Evolutionary conservation across 2,888 invertebrate species (phyloP), one percentile per base, ranked within the genome.

Genomic region (Dryobotodes eremita): DNA sequence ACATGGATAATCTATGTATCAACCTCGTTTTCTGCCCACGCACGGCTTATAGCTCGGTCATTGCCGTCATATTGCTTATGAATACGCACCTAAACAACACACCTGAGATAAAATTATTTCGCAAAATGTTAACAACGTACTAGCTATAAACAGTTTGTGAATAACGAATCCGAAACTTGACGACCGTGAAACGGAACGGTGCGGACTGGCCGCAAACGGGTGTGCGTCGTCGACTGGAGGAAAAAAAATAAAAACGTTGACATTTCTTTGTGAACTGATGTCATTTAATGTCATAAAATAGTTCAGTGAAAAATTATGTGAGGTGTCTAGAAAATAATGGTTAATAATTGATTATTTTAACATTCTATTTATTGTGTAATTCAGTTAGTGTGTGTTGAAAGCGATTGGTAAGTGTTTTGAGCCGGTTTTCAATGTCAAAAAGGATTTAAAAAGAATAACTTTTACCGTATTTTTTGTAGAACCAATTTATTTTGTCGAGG

Each of bases 131-230:
- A 82, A 71, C 77, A 79, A 79, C 76, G 53, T 59, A 17, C 65
- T 69, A 80, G 72, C 75, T 80, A 50, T 75, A 79, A 48, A 77
- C 79, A 75, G n/a, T 80, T 80, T 79, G 71, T 86, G 83, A 80
- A 84, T 89, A 87, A 82, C 70, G 57, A 75, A 71, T 75, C 62
- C 71, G 50, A 86, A 90, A 90, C 89, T 90, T 86, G 84, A 75
- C 88, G 91, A 93, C 92, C 94, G 95, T 96, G 94, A 94, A 96
- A 95, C 95, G 96, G 94, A 96, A 95, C 95, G 95, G 89, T 88
- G 79, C 89, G 88, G 89, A 93, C 94, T 93, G 94, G 94, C 94
- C 89, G 92, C 90, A 90, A 91, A 91, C 92, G 88, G 89, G 89
- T 82, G 86, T 88, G 87, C 87, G 89, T 88, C 89, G 92, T 92